Evolutionary conservation across 1,140 invertebrate species (phyloP).

Genomic region (Dicyema japonicum): DNA sequence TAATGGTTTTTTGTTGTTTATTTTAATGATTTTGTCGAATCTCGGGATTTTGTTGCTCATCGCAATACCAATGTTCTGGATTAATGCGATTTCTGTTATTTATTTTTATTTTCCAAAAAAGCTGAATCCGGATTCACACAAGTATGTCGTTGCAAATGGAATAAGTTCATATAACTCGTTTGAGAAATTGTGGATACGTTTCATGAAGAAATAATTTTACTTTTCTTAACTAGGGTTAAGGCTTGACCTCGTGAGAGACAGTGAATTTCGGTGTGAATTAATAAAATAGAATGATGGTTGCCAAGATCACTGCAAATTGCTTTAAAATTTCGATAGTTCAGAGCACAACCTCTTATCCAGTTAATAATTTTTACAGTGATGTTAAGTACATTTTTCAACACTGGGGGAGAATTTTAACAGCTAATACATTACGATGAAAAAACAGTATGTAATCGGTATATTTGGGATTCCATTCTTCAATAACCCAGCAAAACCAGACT

Average conservation of each 20-base stretch:
- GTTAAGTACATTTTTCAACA: slow-evolving; percentile 6
- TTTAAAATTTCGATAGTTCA: slow-evolving; percentile 7
- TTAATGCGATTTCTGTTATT: slow-evolving; percentile 5
- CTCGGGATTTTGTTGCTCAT: slow-evolving; percentile 3
- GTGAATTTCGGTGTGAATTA: too few species aligned
- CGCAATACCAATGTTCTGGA: slow-evolving; percentile 3
- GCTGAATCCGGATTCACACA: slow-evolving; percentile 5
- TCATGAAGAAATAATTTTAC: too few species aligned
- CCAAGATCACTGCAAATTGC: slow-evolving; percentile 6
- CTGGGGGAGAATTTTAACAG: slow-evolving; percentile 6
- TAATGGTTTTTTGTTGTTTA: slow-evolving; percentile 1
- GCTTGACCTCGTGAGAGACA: too few species aligned
- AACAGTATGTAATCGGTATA: slow-evolving; percentile 7
- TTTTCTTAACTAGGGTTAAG: too few species aligned
- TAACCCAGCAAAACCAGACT: slow-evolving; percentile 6
- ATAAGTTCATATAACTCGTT: slow-evolving; percentile 4
- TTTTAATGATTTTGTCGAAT: background rate
- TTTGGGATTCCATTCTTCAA: slow-evolving; percentile 6
- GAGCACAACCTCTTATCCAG: slow-evolving; percentile 7
- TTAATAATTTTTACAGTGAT: slow-evolving; percentile 7
- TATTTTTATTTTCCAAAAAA: slow-evolving; percentile 6
- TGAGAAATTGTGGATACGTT: too few species aligned
- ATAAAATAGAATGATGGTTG: slow-evolving; percentile 4
- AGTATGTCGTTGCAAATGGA: slow-evolving; percentile 5
- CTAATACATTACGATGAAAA: slow-evolving; percentile 8